Evolutionary conservation across 2,888 invertebrate genomes (phyloP).

Genomic region (Lepidochitona cinerea): DNA sequence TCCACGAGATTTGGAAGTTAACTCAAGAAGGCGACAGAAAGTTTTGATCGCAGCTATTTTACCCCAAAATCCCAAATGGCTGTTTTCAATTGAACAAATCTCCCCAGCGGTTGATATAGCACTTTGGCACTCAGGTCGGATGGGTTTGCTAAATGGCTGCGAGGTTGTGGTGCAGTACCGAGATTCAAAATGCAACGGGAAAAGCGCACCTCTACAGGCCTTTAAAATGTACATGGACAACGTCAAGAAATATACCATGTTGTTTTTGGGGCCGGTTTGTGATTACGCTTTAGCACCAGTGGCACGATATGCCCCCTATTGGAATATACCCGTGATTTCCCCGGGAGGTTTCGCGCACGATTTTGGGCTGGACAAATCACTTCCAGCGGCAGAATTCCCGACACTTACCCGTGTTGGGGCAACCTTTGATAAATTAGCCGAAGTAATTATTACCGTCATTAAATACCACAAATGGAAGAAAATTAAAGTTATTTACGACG

Average conservation of each 20-base stretch:
- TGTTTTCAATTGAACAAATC: conserved; percentile 11
- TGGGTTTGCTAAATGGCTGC: not conserved
- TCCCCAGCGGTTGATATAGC: conserved; percentile 31
- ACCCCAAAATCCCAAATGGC: not conserved
- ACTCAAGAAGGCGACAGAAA: not conserved
- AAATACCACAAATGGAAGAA: conserved; percentile 77
- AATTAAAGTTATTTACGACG: conserved; percentile 81
- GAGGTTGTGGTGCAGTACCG: conserved; percentile 16
- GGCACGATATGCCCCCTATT: conserved; percentile 87
- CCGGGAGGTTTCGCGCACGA: conserved; percentile 59
- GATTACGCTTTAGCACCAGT: conserved; percentile 86
- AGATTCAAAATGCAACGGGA: conserved; percentile 39
- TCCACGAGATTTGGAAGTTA: no score
- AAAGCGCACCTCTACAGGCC: conserved; percentile 35
- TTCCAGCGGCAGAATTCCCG: conserved; percentile 30
- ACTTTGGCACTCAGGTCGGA: conserved; percentile 12
- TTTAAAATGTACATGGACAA: conserved; percentile 33
- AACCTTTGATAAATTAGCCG: conserved; percentile 42
- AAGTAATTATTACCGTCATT: not conserved
- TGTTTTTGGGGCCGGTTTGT: conserved; percentile 45
- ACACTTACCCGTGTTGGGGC: conserved; percentile 54
- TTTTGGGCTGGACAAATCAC: conserved; percentile 41
- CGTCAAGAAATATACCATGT: conserved; percentile 14
- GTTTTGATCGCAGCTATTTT: not conserved
- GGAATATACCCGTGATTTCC: conserved; percentile 92